Percentiles rank a stretch among this genome's conserved stretches.
Evolutionary conservation across 2,113 vertebrate species (phyloP).

Genomic region (Hemibagrus wyckioides): DNA sequence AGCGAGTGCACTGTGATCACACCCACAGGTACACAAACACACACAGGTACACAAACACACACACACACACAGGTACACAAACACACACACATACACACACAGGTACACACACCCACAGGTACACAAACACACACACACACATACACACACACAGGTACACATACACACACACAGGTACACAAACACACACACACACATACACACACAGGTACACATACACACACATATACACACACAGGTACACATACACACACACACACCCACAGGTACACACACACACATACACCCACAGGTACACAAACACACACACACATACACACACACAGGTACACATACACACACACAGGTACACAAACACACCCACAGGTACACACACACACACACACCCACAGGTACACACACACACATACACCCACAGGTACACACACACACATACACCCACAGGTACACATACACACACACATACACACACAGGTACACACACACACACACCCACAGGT

Average conservation of each 20-base stretch:
- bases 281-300: constrained; percentile 87
- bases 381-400: constrained; percentile 88
- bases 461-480: no score
- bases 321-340: no score
- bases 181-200: no score
- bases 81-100: no score
- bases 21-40: constrained; percentile 82
- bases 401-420: not conserved
- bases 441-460: not conserved
- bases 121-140: constrained; percentile 15
- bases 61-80: not conserved
- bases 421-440: not conserved
- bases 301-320: not conserved
- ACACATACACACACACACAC: not conserved
- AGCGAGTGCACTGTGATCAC: constrained; percentile 96
- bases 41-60: not conserved
- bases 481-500: constrained; percentile 99
- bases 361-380: no score
- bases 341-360: not conserved
- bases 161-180: constrained; percentile 88
- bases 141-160: not conserved
- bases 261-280: no score
- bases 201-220: not conserved
- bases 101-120: constrained; percentile 95
- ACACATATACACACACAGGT: not conserved